Conservation (phyloP, 2,113 vertebrate genomes). For the Sturnus vulgaris region DNA sequence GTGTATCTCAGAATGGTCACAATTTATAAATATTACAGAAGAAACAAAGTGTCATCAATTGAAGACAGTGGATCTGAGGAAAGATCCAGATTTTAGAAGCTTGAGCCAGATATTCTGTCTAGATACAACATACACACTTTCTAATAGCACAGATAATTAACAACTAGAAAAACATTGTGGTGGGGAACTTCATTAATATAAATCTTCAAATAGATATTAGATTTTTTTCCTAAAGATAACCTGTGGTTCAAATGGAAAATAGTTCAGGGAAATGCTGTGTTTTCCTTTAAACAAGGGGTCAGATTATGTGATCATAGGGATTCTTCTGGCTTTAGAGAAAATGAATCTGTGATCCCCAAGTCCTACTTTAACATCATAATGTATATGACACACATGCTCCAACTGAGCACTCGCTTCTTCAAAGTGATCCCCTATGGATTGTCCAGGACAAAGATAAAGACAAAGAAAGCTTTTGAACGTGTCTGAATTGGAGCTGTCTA, state of each 20-base stretch:
- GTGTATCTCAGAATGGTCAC: not conserved
- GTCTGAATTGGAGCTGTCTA: not conserved
- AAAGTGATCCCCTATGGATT: not conserved
- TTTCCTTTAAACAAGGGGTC: not conserved
- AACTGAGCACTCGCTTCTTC: not conserved
- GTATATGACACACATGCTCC: not conserved
- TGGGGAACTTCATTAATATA: not conserved
- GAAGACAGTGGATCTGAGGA: not conserved
- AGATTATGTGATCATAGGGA: not conserved
- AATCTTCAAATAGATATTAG: not conserved
- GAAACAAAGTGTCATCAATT: not conserved
- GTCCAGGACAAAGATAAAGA: slow-evolving; percentile 1
- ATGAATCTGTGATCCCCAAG: not conserved
- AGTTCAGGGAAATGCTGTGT: not conserved
- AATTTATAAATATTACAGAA: not conserved
- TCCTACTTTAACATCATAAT: not conserved
- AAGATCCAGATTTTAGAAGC: not conserved
- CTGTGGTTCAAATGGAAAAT: not conserved
- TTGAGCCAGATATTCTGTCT: not conserved
- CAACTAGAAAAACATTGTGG: not conserved
- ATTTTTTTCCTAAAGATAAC: not conserved
- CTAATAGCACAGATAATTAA: not conserved
- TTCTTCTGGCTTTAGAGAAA: not conserved
- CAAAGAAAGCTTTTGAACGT: not conserved
- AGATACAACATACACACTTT: not conserved